Evolutionary conservation across 1,140 invertebrate species (phyloP), one percentile per base, ranked within the genome.

Genomic region (Aphidius ervi): DNA sequence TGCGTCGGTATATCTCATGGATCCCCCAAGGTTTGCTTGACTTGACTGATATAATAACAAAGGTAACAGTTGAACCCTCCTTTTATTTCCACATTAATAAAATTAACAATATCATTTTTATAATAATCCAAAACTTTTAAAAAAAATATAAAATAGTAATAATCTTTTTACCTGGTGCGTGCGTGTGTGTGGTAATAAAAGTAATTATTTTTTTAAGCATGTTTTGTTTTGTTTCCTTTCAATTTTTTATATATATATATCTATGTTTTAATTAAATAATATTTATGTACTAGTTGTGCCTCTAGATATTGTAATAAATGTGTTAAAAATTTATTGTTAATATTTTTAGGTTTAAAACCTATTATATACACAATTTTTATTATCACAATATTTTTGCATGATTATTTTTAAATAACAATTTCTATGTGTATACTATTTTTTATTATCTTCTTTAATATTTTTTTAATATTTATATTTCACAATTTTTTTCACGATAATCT

Each of bases 11-110:
- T 31, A 31, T 81, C 77, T 81, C 77, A 78, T 80, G 76, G 78
- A 81, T 72, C 75, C 77, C 79, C 72, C 68, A 76, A 80, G 81
- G 78, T 82, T 82, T 82, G 79, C 80, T 81, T 80, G 74, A 81
- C 73, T 80, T 79, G 73, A 82, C 74, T 74, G 74, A 80, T 78
- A 75, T 67, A 77, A 76, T 78, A 74, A 37, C 23, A 58, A 58
- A 79, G 77, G 77, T 80, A 80, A 79, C 76, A 78, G 78, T 79
- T 80, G 77, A 77, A 80, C 78, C 76, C 74, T 77, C 73, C 75
- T 77, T 49, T 73, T 70, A 72, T 72, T 74, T 73, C 70, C 64
- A 65, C 58, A 60, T 74, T 10, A 40, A 31, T 46, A 46, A 9
- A 31, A 45, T 23, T 46, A 43, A 31, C 23, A 31, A 31, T 31